Conservation (phyloP, 2,888 invertebrate genomes). For the Tubulanus polymorphus region DNA sequence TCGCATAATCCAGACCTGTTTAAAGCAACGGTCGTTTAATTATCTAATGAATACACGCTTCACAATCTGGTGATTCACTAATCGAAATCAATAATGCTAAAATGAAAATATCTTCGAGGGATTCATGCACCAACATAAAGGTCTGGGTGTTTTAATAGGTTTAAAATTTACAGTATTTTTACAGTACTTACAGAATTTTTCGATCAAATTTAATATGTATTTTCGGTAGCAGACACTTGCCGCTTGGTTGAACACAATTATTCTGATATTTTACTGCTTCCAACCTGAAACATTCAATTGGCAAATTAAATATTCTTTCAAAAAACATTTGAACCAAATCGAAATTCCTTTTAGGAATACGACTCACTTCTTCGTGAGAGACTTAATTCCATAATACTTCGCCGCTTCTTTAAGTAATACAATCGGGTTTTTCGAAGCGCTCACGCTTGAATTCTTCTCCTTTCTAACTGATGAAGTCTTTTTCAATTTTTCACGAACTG, state of each 20-base stretch:
- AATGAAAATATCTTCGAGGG: no score
- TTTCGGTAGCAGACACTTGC: constrained; percentile 36
- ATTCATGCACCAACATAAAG: no score
- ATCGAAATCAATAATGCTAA: no score
- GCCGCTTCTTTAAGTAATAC: constrained; percentile 40
- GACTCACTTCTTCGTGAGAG: constrained; percentile 28
- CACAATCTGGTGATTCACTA: no score
- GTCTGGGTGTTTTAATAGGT: no score
- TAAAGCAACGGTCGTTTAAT: no score
- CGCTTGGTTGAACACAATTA: constrained; percentile 28
- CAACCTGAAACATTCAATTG: constrained; percentile 24
- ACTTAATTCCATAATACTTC: constrained; percentile 41
- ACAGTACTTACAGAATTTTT: constrained; percentile 47
- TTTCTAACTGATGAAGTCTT: no score
- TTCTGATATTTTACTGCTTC: constrained; percentile 34
- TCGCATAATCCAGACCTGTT: constrained; percentile 60
- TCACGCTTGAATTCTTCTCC: constrained; percentile 20
- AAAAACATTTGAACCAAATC: background rate
- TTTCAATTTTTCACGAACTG: constrained; percentile 25
- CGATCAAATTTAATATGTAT: constrained; percentile 57
- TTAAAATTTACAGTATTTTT: no score
- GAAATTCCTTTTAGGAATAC: no score
- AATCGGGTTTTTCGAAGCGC: constrained; percentile 26
- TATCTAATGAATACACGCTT: no score
- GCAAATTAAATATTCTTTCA: background rate